Conservation (phyloP, 1,140 invertebrate species). For the Matsumurasca onukii region DNA sequence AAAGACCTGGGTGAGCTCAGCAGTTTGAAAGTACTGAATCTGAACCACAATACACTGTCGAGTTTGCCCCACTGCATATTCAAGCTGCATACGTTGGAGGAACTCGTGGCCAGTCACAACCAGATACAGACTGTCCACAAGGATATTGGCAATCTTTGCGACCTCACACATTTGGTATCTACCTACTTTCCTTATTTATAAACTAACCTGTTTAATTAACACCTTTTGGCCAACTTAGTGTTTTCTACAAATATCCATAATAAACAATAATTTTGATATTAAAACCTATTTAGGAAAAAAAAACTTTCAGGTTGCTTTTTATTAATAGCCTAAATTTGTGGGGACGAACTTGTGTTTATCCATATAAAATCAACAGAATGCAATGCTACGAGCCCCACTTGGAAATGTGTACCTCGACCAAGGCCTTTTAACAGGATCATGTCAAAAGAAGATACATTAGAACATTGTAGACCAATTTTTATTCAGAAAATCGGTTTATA, state of each 20-base stretch:
- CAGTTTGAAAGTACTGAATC: constrained; percentile 7
- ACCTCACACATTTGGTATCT: background rate
- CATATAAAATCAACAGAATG: too few species aligned
- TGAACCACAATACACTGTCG: background rate
- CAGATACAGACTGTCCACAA: background rate
- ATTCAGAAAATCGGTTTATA: too few species aligned
- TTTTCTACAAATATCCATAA: background rate
- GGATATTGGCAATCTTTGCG: constrained; percentile 1
- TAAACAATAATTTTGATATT: background rate
- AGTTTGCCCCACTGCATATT: background rate
- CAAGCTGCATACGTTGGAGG: constrained; percentile 1
- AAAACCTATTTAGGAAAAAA: background rate
- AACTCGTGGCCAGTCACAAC: background rate
- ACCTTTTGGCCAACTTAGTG: background rate
- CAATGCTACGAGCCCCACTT: too few species aligned
- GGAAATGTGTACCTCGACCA: too few species aligned
- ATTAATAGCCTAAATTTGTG: background rate
- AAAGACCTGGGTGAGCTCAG: background rate
- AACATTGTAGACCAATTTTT: too few species aligned
- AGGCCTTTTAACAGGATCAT: too few species aligned
- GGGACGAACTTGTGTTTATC: background rate
- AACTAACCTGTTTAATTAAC: background rate
- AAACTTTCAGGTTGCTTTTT: background rate
- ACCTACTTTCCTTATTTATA: background rate
- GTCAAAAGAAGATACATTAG: too few species aligned